Evolutionary conservation across 2,113 vertebrate genomes (phyloP).

Genomic region (Nyctibius bracteatus): DNA sequence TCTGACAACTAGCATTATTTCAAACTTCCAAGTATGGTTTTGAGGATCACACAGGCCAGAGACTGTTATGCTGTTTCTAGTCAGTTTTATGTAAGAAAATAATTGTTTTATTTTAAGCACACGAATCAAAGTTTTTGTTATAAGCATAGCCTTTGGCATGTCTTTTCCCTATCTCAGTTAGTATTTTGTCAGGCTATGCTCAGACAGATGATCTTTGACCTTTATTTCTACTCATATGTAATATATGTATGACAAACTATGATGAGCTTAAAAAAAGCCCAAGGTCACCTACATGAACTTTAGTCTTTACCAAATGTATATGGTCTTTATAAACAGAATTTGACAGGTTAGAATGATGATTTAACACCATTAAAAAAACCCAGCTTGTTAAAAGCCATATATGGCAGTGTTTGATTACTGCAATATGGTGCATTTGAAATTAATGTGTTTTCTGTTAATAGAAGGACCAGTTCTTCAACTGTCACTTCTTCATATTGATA

Average conservation of each 20-base stretch:
- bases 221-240: background rate
- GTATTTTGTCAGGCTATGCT: background rate
- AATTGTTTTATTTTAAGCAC: background rate
- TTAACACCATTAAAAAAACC: background rate
- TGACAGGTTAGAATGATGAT: background rate
- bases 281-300: background rate
- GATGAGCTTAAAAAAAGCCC: background rate
- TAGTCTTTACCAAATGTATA: background rate
- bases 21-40: background rate
- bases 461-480: background rate
- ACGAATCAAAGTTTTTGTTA: background rate
- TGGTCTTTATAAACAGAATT: background rate
- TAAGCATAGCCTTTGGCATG: background rate
- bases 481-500: background rate
- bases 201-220: background rate
- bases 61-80: background rate
- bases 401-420: background rate
- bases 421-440: background rate
- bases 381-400: background rate
- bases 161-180: background rate
- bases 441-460: background rate
- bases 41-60: background rate
- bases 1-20: background rate
- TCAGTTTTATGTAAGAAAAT: background rate
- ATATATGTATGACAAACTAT: background rate